These are phyloP conservation scores for Parauchenoglanis ngamensis DNA, from an alignment of 2,797 vertebrate species.

Conservation along the genomic window DNA sequence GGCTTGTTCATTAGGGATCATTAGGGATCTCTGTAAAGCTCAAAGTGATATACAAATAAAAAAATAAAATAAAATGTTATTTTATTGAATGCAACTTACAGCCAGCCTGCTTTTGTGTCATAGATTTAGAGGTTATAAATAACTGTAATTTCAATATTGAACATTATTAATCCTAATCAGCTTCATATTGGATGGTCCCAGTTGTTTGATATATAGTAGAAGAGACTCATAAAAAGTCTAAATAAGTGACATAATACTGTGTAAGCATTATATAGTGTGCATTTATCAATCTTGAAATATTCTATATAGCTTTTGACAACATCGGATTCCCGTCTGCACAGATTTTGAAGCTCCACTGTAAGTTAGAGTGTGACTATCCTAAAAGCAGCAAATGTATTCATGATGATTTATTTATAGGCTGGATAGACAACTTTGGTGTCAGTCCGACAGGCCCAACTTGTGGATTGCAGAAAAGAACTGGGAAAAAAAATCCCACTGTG, in stretches of 20 bases:
- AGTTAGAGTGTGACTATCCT: constrained; percentile 20
- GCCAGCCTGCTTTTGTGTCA: neutral
- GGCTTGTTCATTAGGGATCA: constrained; percentile 18
- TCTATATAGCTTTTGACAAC: neutral
- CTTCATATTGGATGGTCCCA: neutral
- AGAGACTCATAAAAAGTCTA: neutral
- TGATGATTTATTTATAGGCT: constrained; percentile 39
- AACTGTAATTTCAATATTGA: neutral
- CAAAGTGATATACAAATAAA: constrained; percentile 1
- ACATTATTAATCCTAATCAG: neutral
- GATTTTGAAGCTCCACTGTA: constrained; percentile 21
- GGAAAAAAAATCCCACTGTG: constrained; percentile 16
- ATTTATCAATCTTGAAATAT: constrained; percentile 19
- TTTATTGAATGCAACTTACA: neutral
- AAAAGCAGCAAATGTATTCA: constrained; percentile 31
- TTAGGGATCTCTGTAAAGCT: constrained; percentile 7
- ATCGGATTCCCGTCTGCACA: neutral
- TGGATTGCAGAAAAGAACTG: constrained; percentile 31
- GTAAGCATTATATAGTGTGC: neutral
- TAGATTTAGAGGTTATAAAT: neutral
- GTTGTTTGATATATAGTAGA: neutral
- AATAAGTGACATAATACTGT: neutral
- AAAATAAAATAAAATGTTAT: neutral
- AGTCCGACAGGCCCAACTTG: constrained; percentile 30
- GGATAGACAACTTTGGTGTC: constrained; percentile 34